Conservation (phyloP, 2,797 vertebrate species). For the Coilia nasus region DNA sequence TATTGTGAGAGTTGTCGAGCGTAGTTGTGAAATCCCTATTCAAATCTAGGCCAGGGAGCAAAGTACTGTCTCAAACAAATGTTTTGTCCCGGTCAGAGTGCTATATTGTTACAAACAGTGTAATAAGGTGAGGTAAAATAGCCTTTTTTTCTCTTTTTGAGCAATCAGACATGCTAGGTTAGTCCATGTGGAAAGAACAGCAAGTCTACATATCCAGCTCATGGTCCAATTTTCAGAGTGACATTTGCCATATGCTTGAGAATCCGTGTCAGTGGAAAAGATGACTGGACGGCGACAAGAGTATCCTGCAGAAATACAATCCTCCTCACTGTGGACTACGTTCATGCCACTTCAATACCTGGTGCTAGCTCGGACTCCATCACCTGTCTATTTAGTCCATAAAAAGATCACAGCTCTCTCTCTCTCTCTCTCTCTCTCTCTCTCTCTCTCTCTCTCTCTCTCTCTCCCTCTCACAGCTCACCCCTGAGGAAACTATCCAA, state of each 20-base stretch:
- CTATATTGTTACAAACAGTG: neutral
- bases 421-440: constrained; percentile 4
- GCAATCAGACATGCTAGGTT: neutral
- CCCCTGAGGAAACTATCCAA: constrained; percentile 16
- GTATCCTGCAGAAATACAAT: constrained; percentile 9
- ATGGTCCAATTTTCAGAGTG: constrained; percentile 19
- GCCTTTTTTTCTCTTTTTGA: neutral
- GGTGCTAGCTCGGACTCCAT: constrained; percentile 25
- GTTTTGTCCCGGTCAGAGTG: neutral
- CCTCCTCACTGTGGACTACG: neutral
- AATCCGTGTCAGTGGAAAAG: constrained; percentile 32
- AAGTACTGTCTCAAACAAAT: constrained; percentile 30
- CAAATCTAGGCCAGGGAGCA: constrained; percentile 32
- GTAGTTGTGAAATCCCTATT: constrained; percentile 46
- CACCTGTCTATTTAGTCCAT: constrained; percentile 9
- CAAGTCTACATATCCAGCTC: constrained; percentile 1
- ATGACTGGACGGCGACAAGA: constrained; percentile 13
- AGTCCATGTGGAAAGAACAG: constrained; percentile 17
- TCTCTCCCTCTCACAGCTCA: neutral
- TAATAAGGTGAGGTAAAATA: neutral
- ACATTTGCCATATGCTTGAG: constrained; percentile 30
- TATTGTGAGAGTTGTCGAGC: constrained; percentile 46
- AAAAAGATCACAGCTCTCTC: constrained; percentile 25
- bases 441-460: neutral
- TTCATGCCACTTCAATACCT: constrained; percentile 8